Evolutionary conservation across 2,797 vertebrate species (phyloP), one percentile per base, ranked within the genome.

Genomic region (Acanthurus leucopareius): DNA sequence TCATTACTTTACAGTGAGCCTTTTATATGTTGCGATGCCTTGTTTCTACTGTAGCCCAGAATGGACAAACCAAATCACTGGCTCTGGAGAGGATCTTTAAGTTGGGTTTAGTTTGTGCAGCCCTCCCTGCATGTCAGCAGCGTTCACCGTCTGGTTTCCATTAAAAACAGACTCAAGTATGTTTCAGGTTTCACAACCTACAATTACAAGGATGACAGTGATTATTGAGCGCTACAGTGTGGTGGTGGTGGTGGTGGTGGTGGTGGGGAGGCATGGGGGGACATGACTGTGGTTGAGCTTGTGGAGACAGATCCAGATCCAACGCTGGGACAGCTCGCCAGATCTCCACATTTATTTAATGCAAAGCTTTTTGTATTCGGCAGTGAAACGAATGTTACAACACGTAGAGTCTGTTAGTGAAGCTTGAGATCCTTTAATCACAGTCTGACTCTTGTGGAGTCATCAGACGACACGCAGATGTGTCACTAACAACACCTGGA

Each of bases 181-280:
- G 90, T 77, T 81, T 84, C 60, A 69, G 61, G 62, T 80, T 84
- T 81, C 66, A 54, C 69, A 81, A 48, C 88, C 86, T 83, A 20
- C 73, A 73, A 86, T 90, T 83, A 91, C 58, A 15, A 68, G 32
- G 79, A 83, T 84, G 88, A 86, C 82, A 68, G 80, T 75, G 77
- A 79, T 86, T 81, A 82, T 20, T 51, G 63, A 69, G 82, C n/a
- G 0, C 20, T 40, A 65, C 53, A 19, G 63, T 22, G 42, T 1
- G 19, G 65, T 9, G n/a, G 48, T 28, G 47, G 65, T 56, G 52
- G 42, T 7, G 13, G 42, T 7, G 7, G 42, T 13, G 13, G 42
- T 44, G 13, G 42, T 7, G 45, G 40, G 53, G 65, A 60, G 48
- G 13, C 20, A 53, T 0, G 1, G 28, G 40, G 53, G 40, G 69